These are phyloP conservation scores for Lanistes nyassanus DNA, from an alignment of 1,140 invertebrate species.

Conservation along the genomic window DNA sequence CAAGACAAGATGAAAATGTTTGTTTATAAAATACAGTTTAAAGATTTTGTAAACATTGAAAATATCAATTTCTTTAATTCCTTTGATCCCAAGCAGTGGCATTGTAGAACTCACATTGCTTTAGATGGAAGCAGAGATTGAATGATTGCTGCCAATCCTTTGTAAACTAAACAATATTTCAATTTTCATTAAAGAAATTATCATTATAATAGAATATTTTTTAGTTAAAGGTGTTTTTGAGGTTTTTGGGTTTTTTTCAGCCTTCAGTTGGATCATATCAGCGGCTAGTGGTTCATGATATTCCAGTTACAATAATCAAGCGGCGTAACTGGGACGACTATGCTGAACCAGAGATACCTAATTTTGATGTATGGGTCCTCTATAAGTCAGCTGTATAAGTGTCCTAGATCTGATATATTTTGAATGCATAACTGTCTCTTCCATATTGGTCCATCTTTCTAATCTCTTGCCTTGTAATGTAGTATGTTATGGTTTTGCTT, in stretches of 20 bases:
- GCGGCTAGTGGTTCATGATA: conserved; percentile 78
- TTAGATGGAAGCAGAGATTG: too few relatives aligned
- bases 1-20: neutral
- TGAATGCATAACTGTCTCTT: too few relatives aligned
- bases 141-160: too few relatives aligned
- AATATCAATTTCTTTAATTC: neutral
- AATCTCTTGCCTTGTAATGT: too few relatives aligned
- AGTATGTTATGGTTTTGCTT: too few relatives aligned
- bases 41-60: neutral
- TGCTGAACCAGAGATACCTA: conserved; percentile 78
- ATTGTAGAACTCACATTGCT: neutral
- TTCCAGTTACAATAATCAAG: conserved; percentile 82
- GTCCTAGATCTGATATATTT: too few relatives aligned
- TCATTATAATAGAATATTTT: neutral
- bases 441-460: too few relatives aligned
- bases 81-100: neutral
- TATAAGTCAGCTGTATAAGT: too few relatives aligned
- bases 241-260: conserved; percentile 58
- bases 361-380: conserved; percentile 84
- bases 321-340: conserved; percentile 81
- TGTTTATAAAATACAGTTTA: neutral
- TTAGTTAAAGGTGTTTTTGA: neutral
- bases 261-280: conserved; percentile 61
- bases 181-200: too few relatives aligned
- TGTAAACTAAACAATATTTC: too few relatives aligned